Evolutionary conservation across 2,113 vertebrate species (phyloP), one percentile per base, ranked within the genome.

Genomic region (Syrmaticus mikado): DNA sequence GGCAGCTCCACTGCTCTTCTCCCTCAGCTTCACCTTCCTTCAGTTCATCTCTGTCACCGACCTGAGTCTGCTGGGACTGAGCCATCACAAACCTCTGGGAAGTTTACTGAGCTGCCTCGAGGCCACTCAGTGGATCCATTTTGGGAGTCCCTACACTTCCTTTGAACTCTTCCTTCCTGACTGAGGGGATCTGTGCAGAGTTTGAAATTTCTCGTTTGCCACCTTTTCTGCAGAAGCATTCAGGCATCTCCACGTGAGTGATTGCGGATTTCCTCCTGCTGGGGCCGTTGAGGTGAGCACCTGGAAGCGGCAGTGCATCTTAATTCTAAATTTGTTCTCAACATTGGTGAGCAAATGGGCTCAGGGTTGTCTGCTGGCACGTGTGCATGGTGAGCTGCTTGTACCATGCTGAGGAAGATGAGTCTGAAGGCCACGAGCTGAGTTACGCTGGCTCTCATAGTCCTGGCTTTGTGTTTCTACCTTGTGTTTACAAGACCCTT

Each of bases 351-450:
- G 52, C 3, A 6, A 34, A 41, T 6, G 34, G 48, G 21, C 34
- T 78, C 16, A 2, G 4, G 53, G 28, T 20, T n/a, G 25, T 8
- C 50, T 8, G 5, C 67, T 5, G 0, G 13, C 5, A 2, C 13
- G 12, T 2, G 8, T 16, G 17, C 1, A 1, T 40, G 13, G 34
- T 6, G 3, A 40, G 85, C 4, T 3, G 41, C 48, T 64, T 1
- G 6, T 12, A 8, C n/a, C 14, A 24, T 40, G 36, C 61, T 27
- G 36, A 10, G 8, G 24, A 46, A 28, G 18, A n/a, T 24, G 30
- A 46, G 8, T 55, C n/a, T 55, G 82, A 72, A 76, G 58, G 53
- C 65, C 46, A 57, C 19, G 40, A 61, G 45, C 68, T 61, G 60
- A 36, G 30, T 46, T 46, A 16, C 0, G 4, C 58, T n/a, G 50